Evolutionary conservation across 2,113 vertebrate species (phyloP).

Genomic region (Gyps fulvus): DNA sequence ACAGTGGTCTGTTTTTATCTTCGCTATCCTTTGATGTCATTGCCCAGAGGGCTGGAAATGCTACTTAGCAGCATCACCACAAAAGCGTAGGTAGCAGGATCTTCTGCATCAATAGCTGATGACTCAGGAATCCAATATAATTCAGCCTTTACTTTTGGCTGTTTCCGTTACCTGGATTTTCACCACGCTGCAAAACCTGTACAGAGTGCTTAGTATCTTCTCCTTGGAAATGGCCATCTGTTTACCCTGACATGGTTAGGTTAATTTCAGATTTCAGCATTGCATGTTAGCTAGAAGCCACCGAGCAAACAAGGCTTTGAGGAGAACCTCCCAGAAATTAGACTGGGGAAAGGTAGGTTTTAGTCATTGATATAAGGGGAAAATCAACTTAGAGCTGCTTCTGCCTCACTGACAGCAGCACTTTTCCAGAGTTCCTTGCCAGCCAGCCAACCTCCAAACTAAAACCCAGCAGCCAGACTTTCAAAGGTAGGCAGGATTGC

Average conservation of each 20-base stretch:
- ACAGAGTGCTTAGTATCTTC: not conserved
- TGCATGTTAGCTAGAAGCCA: not conserved
- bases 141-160: not conserved
- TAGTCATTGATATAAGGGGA: not conserved
- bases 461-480: not conserved
- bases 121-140: constrained; percentile 14
- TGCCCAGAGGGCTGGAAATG: constrained; percentile 46
- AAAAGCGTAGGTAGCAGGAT: not conserved
- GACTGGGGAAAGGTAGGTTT: not conserved
- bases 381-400: not conserved
- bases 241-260: not conserved
- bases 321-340: not conserved
- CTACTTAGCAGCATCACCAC: constrained; percentile 21
- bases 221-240: not conserved
- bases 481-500: not conserved
- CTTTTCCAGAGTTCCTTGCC: not conserved
- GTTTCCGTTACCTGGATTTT: constrained; percentile 27
- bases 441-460: not conserved
- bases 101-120: constrained; percentile 27
- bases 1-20: constrained; percentile 32
- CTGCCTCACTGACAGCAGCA: not conserved
- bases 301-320: not conserved
- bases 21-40: not conserved
- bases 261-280: not conserved
- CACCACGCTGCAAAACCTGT: not conserved